These are phyloP conservation scores for Rhinoderma darwinii DNA, from an alignment of 2,113 vertebrate species.

Conservation along the genomic window DNA sequence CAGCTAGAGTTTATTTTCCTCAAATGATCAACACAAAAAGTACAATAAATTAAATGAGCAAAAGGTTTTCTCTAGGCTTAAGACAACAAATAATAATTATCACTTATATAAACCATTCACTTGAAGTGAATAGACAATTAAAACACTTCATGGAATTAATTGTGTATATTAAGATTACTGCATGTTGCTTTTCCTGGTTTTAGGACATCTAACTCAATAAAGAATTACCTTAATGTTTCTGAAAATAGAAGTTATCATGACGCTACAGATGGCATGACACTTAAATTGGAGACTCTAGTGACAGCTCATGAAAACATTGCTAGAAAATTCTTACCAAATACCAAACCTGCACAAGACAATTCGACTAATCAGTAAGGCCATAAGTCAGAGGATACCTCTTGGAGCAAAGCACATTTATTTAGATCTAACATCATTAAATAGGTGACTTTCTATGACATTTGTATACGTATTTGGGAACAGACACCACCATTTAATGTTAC, in stretches of 20 bases:
- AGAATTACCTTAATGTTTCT: neutral
- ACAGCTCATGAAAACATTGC: neutral
- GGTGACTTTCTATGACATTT: too few relatives aligned
- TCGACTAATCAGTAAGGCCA: too few relatives aligned
- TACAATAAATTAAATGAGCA: too few relatives aligned
- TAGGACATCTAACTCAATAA: neutral
- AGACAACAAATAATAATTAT: neutral
- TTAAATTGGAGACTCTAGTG: neutral
- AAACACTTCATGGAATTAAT: neutral
- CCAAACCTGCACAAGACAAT: neutral
- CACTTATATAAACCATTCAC: conserved; percentile 3
- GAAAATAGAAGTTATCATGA: conserved; percentile 3
- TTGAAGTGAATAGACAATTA: neutral
- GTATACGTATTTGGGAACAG: too few relatives aligned
- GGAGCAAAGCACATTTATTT: too few relatives aligned
- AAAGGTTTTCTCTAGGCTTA: neutral
- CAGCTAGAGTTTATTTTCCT: too few relatives aligned
- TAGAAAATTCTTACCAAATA: neutral
- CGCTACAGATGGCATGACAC: neutral
- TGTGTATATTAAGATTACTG: neutral
- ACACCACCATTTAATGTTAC: too few relatives aligned
- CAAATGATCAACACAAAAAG: too few relatives aligned
- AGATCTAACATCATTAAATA: too few relatives aligned
- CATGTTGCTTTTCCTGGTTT: neutral
- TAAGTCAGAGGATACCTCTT: too few relatives aligned